Evolutionary conservation across 2,797 vertebrate genomes (phyloP), one percentile per base, ranked within the genome.

Genomic region (Crenuchus spilurus): DNA sequence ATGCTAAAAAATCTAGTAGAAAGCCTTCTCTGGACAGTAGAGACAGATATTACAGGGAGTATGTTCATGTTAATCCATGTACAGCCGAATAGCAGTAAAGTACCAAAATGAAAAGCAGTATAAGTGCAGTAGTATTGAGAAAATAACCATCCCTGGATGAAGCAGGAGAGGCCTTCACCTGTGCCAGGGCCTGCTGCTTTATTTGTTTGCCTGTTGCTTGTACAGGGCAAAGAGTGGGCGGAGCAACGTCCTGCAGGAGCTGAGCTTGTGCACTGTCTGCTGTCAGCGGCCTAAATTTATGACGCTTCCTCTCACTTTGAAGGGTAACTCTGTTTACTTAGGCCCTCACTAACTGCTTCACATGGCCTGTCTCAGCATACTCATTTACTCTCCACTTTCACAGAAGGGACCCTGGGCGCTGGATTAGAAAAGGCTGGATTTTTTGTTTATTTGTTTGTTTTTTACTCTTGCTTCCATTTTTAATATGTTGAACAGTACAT

Each of bases 271-370:
- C 70, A 68, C 87, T 82, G 90, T 83, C 83, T 76, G 76, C 88
- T 88, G 91, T 91, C 89, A 30, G 80, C 87, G 63, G 78, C 41
- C 71, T 37, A 72, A 70, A 91, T 91, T 92, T 91, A 91, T 90
- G 90, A 90, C 66, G 33, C 71, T 74, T 83, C 46, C 64, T 77
- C 78, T 85, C 73, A 82, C 90, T 89, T 88, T 89, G 87, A 91
- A 87, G 82, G 72, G 28, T 22, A 78, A 76, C 79, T 60, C 75
- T 88, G 84, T 90, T 89, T 87, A 82, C 72, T 83, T 86, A 88
- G 85, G 54, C 83, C 73, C 61, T 80, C 24, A 67, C 79, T 77
- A 80, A 86, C 82, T 77, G 75, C 82, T 84, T 69, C 73, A 42
- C 64, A 78, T 79, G 72, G 76, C 73, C 76, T 68, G 46, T 65